Base-by-base conservation (phyloP, 2,888 invertebrate species). In the Cerastis leucographa region DNA sequence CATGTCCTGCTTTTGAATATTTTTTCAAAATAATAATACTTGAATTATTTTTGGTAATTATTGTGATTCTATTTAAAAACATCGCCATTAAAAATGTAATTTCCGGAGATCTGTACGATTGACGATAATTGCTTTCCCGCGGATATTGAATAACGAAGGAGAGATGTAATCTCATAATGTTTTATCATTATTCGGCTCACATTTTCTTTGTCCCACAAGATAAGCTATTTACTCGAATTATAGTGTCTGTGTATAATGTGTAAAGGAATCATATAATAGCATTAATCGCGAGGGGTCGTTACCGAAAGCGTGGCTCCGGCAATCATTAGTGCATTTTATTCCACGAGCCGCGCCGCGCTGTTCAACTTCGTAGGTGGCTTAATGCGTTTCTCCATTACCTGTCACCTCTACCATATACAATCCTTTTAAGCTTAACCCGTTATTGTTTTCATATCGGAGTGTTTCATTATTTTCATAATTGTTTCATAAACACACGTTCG, bases 271-370 rank as follows among this genome's bases (percentile, higher is more conserved):
- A 84, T 89, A 89, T 89, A 80, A 85, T 44, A 68, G 54, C 80
- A 89, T 92, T 92, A 90, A 91, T 92, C 89, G 89, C 81, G 78
- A 84, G 79, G 81, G 86, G 90, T 92, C 90, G 90, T 92, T 92
- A 91, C 85, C 74, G 81, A 42, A 44, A 84, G 74, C 70, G 85
- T 66, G 84, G 87, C 86, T 78, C 87, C 83, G 83, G 88, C 89
- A 92, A 92, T 94, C 94, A 94, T 95, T 94, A 94, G 93, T 93
- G 94, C 93, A 93, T 93, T 94, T 95, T 93, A 94, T 94, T 94
- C 92, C 88, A 91, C 89, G 84, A 73, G 78, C 76, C 75, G 87
- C 88, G 89, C 86, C 88, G 88, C 88, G 88, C 88, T 83, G 85
- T 86, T 85, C 88, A 85, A 88, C 89, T 87, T 89, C 86, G 87